Evolutionary conservation across 2,888 invertebrate species (phyloP), one percentile per base, ranked within the genome.

Genomic region (Cerastis rubricosa): DNA sequence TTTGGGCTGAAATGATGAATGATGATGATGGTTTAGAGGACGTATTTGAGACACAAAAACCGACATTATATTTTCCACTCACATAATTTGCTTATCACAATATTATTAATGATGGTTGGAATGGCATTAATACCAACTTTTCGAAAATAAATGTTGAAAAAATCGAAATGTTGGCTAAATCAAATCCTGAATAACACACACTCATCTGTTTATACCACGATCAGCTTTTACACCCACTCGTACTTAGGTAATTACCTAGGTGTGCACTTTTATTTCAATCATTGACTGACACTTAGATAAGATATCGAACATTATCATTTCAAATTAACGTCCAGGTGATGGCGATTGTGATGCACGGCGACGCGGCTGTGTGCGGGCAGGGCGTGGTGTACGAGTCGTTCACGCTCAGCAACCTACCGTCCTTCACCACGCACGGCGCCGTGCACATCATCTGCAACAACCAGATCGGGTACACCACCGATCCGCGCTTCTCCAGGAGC

Each of bases 401-500:
- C 96, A 97, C 97, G 84, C 94, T 97, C 89, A 88, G 97, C 45
- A 96, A 97, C 89, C 94, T 98, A 84, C 97, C 97, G 1, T 96
- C 97, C 80, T 98, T 97, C 90, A 97, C 97, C 40, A 97, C 97
- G 0, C 97, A 97, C 85, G 98, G 98, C 59, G 96, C 97, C 22
- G 95, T 98, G 40, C 98, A 98, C 89, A 96, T 97, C 87, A 97
- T 98, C 71, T 97, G 97, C 89, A 98, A 98, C 90, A 98, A 98
- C 89, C 98, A 99, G 97, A 98, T 99, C 92, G 99, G 99, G 17
- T 99, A 99, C 95, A 99, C 99, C 64, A 99, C 99, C 54, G 99
- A 99, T 94, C 99, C 99, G 6, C 97, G 98, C 84, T 98, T 98
- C 92, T 98, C 98, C 0, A 97, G 99, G 80, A 99, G 99, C 54